These are phyloP conservation scores for Oreochromis aureus DNA, from an alignment of 2,113 vertebrate species.

Conservation along the genomic window DNA sequence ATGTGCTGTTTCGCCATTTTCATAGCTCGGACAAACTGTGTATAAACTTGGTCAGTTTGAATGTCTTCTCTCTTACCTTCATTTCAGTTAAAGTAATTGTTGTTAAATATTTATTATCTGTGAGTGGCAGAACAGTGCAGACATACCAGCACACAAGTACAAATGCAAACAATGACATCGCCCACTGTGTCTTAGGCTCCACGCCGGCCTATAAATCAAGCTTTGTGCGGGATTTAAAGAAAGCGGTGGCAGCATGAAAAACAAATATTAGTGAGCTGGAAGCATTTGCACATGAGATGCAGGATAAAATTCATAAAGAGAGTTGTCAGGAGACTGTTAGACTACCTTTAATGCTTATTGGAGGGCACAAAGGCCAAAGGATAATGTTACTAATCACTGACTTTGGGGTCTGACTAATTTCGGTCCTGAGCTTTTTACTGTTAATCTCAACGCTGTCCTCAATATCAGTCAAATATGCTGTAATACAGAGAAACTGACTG, in stretches of 20 bases:
- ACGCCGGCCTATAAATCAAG: background rate
- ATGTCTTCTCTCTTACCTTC: background rate
- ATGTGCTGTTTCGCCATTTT: background rate
- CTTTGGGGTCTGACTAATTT: background rate
- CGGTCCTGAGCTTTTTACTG: background rate
- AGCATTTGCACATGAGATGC: background rate
- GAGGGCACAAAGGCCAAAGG: background rate
- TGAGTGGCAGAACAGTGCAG: background rate
- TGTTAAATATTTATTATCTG: background rate
- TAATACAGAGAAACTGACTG: background rate
- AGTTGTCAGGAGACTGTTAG: background rate
- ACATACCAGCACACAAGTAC: background rate
- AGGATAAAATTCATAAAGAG: background rate
- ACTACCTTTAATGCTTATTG: background rate
- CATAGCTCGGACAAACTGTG: background rate
- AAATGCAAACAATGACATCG: background rate
- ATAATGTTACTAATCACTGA: background rate
- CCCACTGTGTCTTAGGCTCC: background rate
- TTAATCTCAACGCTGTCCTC: background rate
- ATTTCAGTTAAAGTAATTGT: background rate
- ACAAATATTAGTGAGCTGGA: background rate
- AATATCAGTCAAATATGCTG: background rate
- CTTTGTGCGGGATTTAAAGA: background rate
- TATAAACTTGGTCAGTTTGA: background rate
- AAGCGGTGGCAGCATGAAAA: background rate